Evolutionary conservation across 2,113 vertebrate genomes (phyloP).

Genomic region (human): GRCh38 chr4:123032001-123032500

Average conservation of each 20-base stretch:
- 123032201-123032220: background rate
- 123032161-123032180: background rate
- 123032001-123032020: slow-evolving; percentile 74
- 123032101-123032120: slow-evolving; percentile 55
- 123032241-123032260: background rate
- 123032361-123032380: background rate
- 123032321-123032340: background rate
- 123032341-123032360: background rate
- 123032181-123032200: slow-evolving; percentile 18
- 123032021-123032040: slow-evolving; percentile 84
- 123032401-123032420: too few species aligned
- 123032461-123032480: too few species aligned
- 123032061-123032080: slow-evolving; percentile 61
- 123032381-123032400: background rate
- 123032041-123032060: slow-evolving; percentile 72
- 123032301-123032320: background rate
- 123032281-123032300: background rate
- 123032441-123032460: too few species aligned
- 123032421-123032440: too few species aligned
- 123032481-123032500: too few species aligned
- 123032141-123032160: slow-evolving; percentile 38
- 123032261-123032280: background rate
- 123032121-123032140: slow-evolving; percentile 65
- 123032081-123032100: slow-evolving; percentile 77
- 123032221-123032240: background rate